A percentile compares a stretch with the other conserved stretches of the same genome.
These are phyloP conservation scores for Cotesia glomerata DNA, from an alignment of 1,140 invertebrate species.

Conservation along the genomic window DNA sequence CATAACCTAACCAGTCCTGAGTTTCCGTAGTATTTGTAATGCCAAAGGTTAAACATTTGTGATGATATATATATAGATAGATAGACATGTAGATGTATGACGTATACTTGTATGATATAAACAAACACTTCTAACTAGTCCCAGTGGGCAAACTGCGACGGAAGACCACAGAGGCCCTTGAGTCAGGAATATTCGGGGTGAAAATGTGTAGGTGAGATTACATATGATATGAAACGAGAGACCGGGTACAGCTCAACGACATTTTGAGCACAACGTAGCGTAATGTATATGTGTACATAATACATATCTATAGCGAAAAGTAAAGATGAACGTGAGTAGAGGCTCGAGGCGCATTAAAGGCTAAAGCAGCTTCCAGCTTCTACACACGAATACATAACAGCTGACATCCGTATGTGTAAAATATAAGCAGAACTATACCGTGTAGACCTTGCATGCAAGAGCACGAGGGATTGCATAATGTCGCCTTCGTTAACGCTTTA, in stretches of 20 bases:
- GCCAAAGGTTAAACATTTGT: slow-evolving; percentile 1
- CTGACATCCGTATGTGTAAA: too few relatives aligned
- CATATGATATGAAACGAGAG: neutral
- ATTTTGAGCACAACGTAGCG: slow-evolving; percentile 3
- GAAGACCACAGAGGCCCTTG: neutral
- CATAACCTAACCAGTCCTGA: neutral
- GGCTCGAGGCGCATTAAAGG: slow-evolving; percentile 14
- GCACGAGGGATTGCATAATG: slow-evolving; percentile 17
- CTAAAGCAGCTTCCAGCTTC: neutral
- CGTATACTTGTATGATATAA: too few relatives aligned
- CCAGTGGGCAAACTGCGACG: neutral
- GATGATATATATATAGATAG: neutral
- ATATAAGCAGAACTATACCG: neutral
- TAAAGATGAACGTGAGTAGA: neutral
- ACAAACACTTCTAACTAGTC: slow-evolving; percentile 6
- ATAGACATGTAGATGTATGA: neutral
- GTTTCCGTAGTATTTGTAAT: neutral
- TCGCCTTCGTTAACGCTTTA: slow-evolving; percentile 18
- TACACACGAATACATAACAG: too few relatives aligned
- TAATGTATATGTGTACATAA: neutral
- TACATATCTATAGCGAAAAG: too few relatives aligned
- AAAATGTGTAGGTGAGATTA: slow-evolving; percentile 14
- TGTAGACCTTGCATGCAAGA: neutral
- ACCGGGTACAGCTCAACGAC: neutral
- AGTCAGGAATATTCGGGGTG: slow-evolving; percentile 9